Base-by-base conservation (phyloP, 2,113 vertebrate genomes). In the Oryzias curvinotus region DNA sequence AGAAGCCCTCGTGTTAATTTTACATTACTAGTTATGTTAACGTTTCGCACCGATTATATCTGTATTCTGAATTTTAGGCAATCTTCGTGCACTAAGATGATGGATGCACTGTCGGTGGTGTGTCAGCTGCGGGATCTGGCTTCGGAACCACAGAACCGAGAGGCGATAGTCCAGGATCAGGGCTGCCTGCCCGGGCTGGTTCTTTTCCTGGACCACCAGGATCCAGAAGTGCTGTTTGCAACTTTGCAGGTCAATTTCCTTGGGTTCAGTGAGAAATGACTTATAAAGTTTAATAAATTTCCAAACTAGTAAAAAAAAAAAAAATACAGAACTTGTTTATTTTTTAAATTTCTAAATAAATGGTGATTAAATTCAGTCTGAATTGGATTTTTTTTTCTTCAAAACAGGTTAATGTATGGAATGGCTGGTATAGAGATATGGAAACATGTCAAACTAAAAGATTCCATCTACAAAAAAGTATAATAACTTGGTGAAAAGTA, bases 121-220 rank as follows among this genome's bases (percentile, higher is more conserved):
- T 85, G 76, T 57, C 92, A 92, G 62, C 78, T 93, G 44, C 79
- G 88, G 77, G 88, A 92, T 60, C 80, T 95, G 62, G 90, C 92
- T 1, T 91, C 93, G 1, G 91, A 93, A 46, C 91, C 92, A 14
- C 88, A 91, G 73, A 92, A 93, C 61, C 86, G 89, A 52, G 85
- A 80, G 58, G 84, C 79, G 3, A 92, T 92, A 18, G 90, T 92
- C 43, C 88, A 86, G 75, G 93, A 94, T 28, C 86, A 92, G 68
- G 89, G 90, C 15, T 93, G 91, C 53, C 88, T 92, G 21, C 88
- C 90, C 2, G 90, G 86, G 1, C 80, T 94, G 44, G 91, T 92
- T 54, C 86, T 93, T 0, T 92, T 95, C 66, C 78, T 93, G 61
- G 88, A 91, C 62, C 90, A 93, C 72, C 65, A 83, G 68, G 76